These are phyloP conservation scores for Cuniculus paca DNA, from an alignment of 2,797 vertebrate genomes.

Conservation along the genomic window DNA sequence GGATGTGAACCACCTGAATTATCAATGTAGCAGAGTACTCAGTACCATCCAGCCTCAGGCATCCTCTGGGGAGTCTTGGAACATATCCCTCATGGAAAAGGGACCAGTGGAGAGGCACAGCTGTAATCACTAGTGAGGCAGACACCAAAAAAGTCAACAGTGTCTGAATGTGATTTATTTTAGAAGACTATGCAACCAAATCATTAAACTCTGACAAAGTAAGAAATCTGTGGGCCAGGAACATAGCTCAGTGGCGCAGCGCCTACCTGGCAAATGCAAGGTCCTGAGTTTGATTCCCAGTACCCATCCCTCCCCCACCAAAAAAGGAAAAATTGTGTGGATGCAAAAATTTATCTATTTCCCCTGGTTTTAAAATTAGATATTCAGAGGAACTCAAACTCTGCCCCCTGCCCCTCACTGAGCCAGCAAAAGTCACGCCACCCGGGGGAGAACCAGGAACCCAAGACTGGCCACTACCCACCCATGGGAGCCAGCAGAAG, in stretches of 20 bases:
- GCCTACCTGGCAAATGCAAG: no score
- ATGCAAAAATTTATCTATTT: constrained; percentile 32
- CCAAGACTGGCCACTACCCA: no score
- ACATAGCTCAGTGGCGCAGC: no score
- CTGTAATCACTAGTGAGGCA: background rate
- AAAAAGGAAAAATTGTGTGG: no score
- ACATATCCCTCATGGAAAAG: background rate
- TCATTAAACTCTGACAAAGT: constrained; percentile 34
- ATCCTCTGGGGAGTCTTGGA: background rate
- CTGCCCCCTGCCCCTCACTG: no score
- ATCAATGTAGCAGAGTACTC: background rate
- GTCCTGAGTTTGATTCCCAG: no score
- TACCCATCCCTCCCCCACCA: no score
- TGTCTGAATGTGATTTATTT: background rate
- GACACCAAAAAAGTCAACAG: background rate
- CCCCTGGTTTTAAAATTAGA: constrained; percentile 9
- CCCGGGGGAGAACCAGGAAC: no score
- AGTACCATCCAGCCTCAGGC: background rate
- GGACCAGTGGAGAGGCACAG: background rate
- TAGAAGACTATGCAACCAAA: background rate
- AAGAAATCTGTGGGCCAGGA: background rate
- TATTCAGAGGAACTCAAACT: background rate
- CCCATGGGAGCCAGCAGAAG: no score
- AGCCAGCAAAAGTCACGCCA: no score
- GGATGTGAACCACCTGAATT: background rate